Evolutionary conservation across 2,113 vertebrate species (phyloP).

Genomic region (Atlantisia rogersi): DNA sequence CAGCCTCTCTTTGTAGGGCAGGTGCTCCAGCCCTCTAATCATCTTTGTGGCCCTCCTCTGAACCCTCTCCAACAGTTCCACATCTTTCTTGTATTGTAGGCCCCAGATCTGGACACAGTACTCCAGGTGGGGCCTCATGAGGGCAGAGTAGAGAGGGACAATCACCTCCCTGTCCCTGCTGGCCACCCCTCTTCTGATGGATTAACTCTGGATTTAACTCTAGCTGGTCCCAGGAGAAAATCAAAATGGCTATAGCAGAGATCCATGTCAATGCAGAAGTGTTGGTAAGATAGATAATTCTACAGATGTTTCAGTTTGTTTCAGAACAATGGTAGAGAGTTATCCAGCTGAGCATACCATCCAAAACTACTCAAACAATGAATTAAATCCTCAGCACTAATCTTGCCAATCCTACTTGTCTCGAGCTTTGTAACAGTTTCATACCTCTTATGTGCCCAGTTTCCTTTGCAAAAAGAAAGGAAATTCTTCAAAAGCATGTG

Average conservation of each 20-base stretch:
- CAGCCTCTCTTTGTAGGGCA: too few relatives aligned
- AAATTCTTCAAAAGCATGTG: neutral
- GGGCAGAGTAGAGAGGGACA: too few relatives aligned
- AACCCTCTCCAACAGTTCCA: too few relatives aligned
- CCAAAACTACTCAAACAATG: neutral
- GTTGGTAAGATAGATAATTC: slow-evolving; percentile 6
- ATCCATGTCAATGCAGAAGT: neutral
- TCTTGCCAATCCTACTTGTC: neutral
- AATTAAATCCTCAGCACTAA: neutral
- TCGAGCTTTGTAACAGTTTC: neutral
- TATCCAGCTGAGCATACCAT: neutral
- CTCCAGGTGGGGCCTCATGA: too few relatives aligned
- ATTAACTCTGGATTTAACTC: too few relatives aligned
- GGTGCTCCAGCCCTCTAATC: too few relatives aligned
- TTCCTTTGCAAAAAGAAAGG: neutral
- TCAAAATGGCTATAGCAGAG: neutral
- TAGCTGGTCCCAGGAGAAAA: slow-evolving; percentile 12
- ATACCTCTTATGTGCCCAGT: neutral
- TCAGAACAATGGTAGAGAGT: neutral
- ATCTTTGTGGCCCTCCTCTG: too few relatives aligned
- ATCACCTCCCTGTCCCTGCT: too few relatives aligned
- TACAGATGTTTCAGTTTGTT: slow-evolving; percentile 35
- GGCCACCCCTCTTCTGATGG: too few relatives aligned
- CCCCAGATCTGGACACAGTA: too few relatives aligned
- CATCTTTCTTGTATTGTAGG: too few relatives aligned